A percentile compares a stretch with the other conserved stretches of the same genome.
Evolutionary conservation across 2,888 invertebrate genomes (phyloP).

Genomic region (Conistra vaccinii): DNA sequence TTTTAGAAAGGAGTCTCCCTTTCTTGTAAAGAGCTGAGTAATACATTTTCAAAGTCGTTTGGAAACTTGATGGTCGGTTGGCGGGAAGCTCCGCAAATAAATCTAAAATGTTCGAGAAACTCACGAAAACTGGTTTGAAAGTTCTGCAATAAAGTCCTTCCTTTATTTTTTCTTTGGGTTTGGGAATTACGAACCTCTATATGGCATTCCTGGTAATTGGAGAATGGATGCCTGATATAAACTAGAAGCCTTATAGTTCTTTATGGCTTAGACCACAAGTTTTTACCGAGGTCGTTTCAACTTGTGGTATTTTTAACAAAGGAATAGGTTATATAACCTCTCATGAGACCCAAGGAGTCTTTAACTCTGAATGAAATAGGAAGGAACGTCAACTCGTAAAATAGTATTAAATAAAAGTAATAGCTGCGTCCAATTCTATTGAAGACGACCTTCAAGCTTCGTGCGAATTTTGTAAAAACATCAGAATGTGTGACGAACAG

Average conservation of each 20-base stretch:
- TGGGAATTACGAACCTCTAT: conserved; percentile 9
- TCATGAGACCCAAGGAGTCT: neutral
- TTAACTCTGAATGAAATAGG: conserved; percentile 17
- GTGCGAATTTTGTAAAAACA: conserved; percentile 45
- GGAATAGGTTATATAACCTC: neutral
- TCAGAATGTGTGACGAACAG: conserved; percentile 37
- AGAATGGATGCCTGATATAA: conserved; percentile 15
- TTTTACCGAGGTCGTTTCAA: neutral
- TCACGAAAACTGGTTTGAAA: conserved; percentile 48
- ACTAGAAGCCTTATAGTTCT: conserved; percentile 1
- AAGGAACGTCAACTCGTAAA: conserved; percentile 26
- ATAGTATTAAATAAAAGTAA: conserved; percentile 23
- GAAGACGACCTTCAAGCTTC: conserved; percentile 52
- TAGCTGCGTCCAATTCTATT: conserved; percentile 46
- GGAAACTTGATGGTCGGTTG: conserved; percentile 33
- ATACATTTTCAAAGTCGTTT: conserved; percentile 46
- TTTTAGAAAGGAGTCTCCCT: conserved; percentile 38
- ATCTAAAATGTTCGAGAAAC: conserved; percentile 37
- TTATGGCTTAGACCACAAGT: neutral
- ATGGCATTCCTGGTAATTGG: conserved; percentile 19
- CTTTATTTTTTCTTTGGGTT: conserved; percentile 43
- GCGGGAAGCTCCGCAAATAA: conserved; percentile 38
- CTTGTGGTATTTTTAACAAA: neutral
- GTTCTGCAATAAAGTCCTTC: conserved; percentile 39
- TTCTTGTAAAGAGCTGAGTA: conserved; percentile 36